Conservation (phyloP, 2,113 vertebrate species). For the Amphilophus citrinellus region DNA sequence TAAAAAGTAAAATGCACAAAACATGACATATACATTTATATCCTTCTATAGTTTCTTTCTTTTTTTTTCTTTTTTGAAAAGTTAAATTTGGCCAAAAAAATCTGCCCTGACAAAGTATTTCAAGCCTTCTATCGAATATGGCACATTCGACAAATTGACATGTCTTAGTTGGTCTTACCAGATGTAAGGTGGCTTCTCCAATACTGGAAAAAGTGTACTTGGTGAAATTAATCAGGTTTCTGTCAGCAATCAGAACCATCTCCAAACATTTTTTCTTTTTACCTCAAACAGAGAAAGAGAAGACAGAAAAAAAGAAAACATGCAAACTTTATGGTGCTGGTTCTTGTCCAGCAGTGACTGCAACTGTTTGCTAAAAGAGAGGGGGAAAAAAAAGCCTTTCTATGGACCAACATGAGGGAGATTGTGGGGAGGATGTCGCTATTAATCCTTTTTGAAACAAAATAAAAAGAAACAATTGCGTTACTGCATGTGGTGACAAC, state of each 20-base stretch:
- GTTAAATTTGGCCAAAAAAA: no score
- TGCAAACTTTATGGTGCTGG: neutral
- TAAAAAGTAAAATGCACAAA: neutral
- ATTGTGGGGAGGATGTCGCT: neutral
- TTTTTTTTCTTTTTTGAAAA: no score
- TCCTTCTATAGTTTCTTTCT: neutral
- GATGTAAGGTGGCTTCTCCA: neutral
- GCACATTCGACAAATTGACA: neutral
- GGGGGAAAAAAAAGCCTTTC: neutral
- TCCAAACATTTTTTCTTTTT: neutral
- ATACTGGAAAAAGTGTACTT: neutral
- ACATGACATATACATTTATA: neutral
- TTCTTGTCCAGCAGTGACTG: neutral
- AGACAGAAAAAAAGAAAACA: neutral
- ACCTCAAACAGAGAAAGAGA: neutral
- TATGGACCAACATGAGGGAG: neutral
- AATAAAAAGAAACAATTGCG: slow-evolving; percentile 19
- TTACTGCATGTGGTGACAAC: neutral
- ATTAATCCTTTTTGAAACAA: slow-evolving; percentile 32
- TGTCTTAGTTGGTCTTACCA: neutral
- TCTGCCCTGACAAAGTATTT: no score
- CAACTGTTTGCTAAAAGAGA: neutral
- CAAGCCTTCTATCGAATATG: neutral
- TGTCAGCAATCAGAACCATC: neutral
- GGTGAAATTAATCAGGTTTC: neutral